Percentiles rank a stretch among this genome's conserved stretches.
These are phyloP conservation scores for Dasysyrphus tricinctus DNA, from an alignment of 2,888 invertebrate genomes.

Conservation along the genomic window DNA sequence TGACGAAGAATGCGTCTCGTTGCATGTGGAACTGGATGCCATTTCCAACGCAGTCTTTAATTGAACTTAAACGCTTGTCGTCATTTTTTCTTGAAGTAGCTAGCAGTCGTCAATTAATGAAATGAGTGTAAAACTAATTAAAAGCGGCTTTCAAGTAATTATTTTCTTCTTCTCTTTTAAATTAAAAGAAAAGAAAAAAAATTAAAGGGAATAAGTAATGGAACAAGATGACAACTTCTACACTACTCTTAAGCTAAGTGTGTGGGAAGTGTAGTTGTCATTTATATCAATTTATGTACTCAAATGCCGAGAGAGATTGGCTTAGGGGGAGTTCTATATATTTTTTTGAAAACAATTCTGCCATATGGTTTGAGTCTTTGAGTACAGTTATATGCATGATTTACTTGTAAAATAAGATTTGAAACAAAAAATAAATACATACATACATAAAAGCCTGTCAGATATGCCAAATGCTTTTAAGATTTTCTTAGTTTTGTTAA, in stretches of 20 bases:
- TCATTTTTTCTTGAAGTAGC: constrained; percentile 45
- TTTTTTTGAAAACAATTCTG: constrained; percentile 4
- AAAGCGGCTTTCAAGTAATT: constrained; percentile 65
- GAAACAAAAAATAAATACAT: constrained; percentile 11
- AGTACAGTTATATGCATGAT: constrained; percentile 34
- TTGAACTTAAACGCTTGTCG: constrained; percentile 72
- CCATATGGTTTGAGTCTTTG: constrained; percentile 53
- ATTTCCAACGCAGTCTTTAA: constrained; percentile 43
- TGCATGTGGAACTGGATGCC: constrained; percentile 48
- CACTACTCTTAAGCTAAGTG: constrained; percentile 24
- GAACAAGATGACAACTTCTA: not conserved
- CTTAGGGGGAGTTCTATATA: constrained; percentile 35
- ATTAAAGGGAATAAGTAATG: not conserved
- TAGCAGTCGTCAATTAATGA: constrained; percentile 61
- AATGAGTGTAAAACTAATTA: constrained; percentile 72
- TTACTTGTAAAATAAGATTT: constrained; percentile 44
- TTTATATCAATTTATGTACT: constrained; percentile 69
- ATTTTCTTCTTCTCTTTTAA: constrained; percentile 27
- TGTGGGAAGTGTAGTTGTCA: constrained; percentile 71
- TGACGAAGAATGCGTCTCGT: constrained; percentile 25
- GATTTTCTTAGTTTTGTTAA: not conserved
- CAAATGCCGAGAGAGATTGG: constrained; percentile 37
- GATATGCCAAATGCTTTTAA: constrained; percentile 15
- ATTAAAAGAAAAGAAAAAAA: not conserved
- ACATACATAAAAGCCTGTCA: constrained; percentile 48